Evolutionary conservation across 1,140 invertebrate genomes (phyloP).

Genomic region (Megalonaias nervosa): DNA sequence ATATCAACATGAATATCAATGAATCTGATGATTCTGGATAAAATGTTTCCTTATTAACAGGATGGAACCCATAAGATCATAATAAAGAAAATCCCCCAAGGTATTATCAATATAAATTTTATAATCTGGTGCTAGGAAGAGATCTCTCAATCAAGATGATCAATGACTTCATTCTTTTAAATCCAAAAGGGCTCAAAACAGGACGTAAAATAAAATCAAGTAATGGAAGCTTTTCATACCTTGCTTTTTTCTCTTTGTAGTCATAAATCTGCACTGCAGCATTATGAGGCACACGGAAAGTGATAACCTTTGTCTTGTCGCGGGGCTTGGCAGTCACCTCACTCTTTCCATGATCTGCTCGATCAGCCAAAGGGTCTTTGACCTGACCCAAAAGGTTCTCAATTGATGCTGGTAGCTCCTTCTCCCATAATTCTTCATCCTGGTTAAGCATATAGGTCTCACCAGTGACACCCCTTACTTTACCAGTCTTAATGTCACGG

Average conservation of each 20-base stretch:
- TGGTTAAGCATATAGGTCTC: constrained; percentile 75
- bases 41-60: no score
- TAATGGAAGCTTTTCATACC: constrained; percentile 54
- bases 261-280: constrained; percentile 76
- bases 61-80: no score
- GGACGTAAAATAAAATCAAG: no score
- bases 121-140: no score
- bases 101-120: no score
- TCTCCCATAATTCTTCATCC: constrained; percentile 75
- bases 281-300: constrained; percentile 75
- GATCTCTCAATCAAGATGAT: no score
- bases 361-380: constrained; percentile 71
- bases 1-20: no score
- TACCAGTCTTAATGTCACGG: constrained; percentile 73
- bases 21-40: no score
- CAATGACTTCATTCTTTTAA: no score
- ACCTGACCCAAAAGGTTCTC: constrained; percentile 66
- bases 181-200: no score
- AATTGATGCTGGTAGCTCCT: constrained; percentile 71
- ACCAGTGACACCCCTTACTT: constrained; percentile 73
- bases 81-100: no score
- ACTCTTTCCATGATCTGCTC: constrained; percentile 45
- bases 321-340: constrained; percentile 37
- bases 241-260: constrained; percentile 74
- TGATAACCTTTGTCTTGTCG: constrained; percentile 71